Conservation (phyloP, 2,797 vertebrate genomes). For the Pantherophis vulpinus region DNA sequence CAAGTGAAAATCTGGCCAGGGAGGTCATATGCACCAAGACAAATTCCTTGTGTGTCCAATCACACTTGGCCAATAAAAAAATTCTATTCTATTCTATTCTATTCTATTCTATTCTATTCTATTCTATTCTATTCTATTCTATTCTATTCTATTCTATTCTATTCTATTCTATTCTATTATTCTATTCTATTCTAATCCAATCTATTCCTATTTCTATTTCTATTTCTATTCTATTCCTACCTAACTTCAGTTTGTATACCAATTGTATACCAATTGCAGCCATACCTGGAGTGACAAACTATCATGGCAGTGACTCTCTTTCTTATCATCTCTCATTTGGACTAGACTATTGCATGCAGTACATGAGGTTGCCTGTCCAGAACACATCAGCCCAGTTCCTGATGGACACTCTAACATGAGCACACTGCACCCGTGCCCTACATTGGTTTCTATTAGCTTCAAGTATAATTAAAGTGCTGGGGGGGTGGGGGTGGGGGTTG, state of each 20-base stretch:
- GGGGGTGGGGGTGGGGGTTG: not conserved
- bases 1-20: not conserved
- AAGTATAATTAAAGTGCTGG: not conserved
- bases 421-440: not conserved
- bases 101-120: too few relatives aligned
- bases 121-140: too few relatives aligned
- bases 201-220: too few relatives aligned
- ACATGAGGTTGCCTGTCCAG: not conserved
- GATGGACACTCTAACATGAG: not conserved
- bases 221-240: not conserved
- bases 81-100: too few relatives aligned
- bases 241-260: not conserved
- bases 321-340: not conserved
- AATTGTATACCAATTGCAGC: not conserved
- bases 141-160: too few relatives aligned
- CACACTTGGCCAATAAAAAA: too few relatives aligned
- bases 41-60: too few relatives aligned
- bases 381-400: not conserved
- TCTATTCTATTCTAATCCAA: too few relatives aligned
- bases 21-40: not conserved
- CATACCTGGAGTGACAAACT: not conserved
- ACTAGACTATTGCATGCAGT: not conserved
- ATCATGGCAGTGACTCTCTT: not conserved
- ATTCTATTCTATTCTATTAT: too few relatives aligned
- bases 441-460: not conserved